Base-by-base conservation (phyloP, 1,140 invertebrate species). In the Stratiolaelaps scimitus region DNA sequence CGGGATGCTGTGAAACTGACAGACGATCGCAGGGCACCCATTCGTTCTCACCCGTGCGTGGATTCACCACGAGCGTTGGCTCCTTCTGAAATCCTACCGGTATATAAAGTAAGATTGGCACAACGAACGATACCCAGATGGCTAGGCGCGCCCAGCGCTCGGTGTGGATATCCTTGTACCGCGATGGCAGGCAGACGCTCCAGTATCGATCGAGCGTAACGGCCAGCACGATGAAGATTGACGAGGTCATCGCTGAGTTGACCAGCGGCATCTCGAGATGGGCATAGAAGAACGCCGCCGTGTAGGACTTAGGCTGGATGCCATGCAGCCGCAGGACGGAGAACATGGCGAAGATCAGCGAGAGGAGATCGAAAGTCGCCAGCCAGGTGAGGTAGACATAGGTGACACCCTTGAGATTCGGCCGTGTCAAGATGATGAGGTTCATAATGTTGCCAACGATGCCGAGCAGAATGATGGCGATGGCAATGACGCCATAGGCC, bases 381-480 rank as follows among this genome's bases (percentile, higher is more conserved):
- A 85, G 80, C 80, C 10, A 84, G 83, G 73, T 86, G 84, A 64
- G 83, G 71, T 86, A 86, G 71, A 85, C 82, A 72, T 86, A 86
- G 46, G 84, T 84, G 1, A 81, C 83, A n/a, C 84, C 84, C 65
- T 82, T 79, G 83, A 85, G 84, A 69, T 85, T 85, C 43, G 82
- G 80, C 46, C 84, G 78, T 20, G 83, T 85, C 10, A 86, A 78
- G 1, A 86, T 84, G 66, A 85, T 75, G 67, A 86, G 74, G 74
- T 85, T 86, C 68, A 86, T 78, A 40, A 85, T 77, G 70, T 86
- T 86, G n/a, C 84, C 84, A 20, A 85, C 76, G 70, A 86, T 84
- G 44, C 84, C 84, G 20, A 85, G 74, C 43, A 79, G 76, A 73
- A 84, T 85, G 69, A 86, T 84, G 43, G 80, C 77, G 46, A 84